Evolutionary conservation across 2,113 vertebrate species (phyloP).

Genomic region (Atrichornis clamosus): DNA sequence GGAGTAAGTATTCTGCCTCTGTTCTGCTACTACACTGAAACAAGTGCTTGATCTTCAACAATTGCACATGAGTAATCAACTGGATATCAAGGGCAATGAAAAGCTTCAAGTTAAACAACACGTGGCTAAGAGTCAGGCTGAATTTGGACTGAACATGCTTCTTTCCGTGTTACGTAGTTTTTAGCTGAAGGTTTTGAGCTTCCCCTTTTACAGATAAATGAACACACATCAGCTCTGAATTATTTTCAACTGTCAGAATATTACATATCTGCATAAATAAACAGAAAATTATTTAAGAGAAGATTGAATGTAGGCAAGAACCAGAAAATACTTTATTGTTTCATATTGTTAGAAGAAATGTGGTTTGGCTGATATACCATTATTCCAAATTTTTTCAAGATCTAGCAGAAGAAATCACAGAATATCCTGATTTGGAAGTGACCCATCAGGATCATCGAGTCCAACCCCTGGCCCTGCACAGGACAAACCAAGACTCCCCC

Average conservation of each 20-base stretch:
- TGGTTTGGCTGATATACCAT: background rate
- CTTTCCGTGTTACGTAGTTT: background rate
- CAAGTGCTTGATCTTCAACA: background rate
- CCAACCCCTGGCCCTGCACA: background rate
- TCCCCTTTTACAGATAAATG: background rate
- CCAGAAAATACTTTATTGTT: background rate
- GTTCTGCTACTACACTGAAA: background rate
- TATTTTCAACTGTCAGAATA: background rate
- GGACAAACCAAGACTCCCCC: background rate
- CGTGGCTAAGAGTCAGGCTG: background rate
- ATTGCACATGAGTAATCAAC: background rate
- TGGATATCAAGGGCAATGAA: background rate
- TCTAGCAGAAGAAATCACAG: background rate
- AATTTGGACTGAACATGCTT: background rate
- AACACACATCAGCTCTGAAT: background rate
- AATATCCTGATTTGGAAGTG: background rate
- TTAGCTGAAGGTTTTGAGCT: background rate
- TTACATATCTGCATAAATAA: background rate
- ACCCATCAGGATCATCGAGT: background rate
- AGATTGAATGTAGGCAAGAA: background rate
- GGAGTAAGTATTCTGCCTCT: background rate
- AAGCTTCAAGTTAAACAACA: background rate
- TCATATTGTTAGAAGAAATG: background rate
- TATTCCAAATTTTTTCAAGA: background rate
- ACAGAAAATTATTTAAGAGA: background rate